Evolutionary conservation across 1,140 invertebrate species (phyloP), one percentile per base, ranked within the genome.

Genomic region (Zaprionus kolodkinae): DNA sequence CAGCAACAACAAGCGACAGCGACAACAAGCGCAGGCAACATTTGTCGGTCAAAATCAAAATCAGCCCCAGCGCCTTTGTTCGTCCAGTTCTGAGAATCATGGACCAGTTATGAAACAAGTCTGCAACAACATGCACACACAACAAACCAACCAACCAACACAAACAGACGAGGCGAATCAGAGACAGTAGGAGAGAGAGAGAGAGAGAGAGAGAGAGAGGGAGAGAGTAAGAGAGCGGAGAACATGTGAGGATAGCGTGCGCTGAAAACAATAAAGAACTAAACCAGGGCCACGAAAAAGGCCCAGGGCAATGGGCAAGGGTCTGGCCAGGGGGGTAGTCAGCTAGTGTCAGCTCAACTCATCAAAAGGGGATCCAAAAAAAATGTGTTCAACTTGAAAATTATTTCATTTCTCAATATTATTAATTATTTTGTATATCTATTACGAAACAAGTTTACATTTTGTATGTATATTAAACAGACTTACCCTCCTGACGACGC

Each of bases 41-140:
- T 91, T 91, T 91, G 84, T 91, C 88, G 88, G 88, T 91, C 89
- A 91, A 91, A 91, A 91, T 91, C 88, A 88, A 91, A 91, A 91
- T 88, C 83, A 88, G 88, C 59, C 81, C 78, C 81, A 81, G 82
- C 40, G 40, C 77, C 88, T 91, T 91, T 91, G 88, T 91, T 82
- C 84, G 69, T 78, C 79, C 81, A 86, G 80, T 91, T 91, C 88
- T 68, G 66, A 91, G 88, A 91, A 91, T 83, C 72, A 72, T 91
- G 84, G 85, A 91, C 88, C 89, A 91, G 88, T 91, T 91, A 91
- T 91, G 88, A 91, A 91, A 91, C 89, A 89, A 91, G 85, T 89
- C 85, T 81, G 81, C 81, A 85, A 81, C 81, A 89, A 81, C 81
- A 89, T 74, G 70, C 76, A 81, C 76, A 88, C 79, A 76, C 70